Base-by-base conservation (phyloP, 2,797 vertebrate species). In the Taeniopygia guttata region DNA sequence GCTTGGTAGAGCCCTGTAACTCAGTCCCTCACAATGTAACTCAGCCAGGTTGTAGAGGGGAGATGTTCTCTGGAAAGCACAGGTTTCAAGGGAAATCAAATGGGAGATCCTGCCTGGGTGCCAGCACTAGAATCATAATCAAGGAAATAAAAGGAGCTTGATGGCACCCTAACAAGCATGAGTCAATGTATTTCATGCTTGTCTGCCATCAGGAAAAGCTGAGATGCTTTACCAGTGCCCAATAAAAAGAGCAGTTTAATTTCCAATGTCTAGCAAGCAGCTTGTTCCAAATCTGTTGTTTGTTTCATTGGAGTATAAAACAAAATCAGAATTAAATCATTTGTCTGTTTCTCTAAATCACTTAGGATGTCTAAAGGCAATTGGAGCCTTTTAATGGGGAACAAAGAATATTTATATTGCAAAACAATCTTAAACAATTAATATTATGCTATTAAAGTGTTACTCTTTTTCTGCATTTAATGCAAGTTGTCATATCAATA, bases 201-300 rank as follows among this genome's bases (percentile, higher is more conserved):
- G 89, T 84, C 89, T 94, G 94, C 89, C 91, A 92, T 89, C 76
- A 91, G 63, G 62, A 96, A 91, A 93, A 90, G 87, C 89, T 95
- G 76, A 90, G 43, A 84, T 0, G 0, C 59, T 93, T 75, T 86
- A 96, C 63, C 55, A 87, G 48, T 56, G 52, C 89, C 84, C 89
- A 94, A 54, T 95, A 93, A 89, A 95, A 90, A 84, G 45, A 93
- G 80, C 67, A 92, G 70, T 73, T 93, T 91, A 81, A 96, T 96
- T 97, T 95, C 87, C 63, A 90, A 68, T 87, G 87, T 90, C 89
- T 93, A 95, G 87, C 67, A 93, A 96, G 70, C 92, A 94, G 91
- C 91, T 95, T 97, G 94, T 88, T 96, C 85, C 91, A 97, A 95
- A 94, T 91, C 94, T 95, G 79, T 94, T 93, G 92, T 96, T 94